Conservation (phyloP, 1,140 invertebrate genomes). For the Zaprionus ornatus region DNA sequence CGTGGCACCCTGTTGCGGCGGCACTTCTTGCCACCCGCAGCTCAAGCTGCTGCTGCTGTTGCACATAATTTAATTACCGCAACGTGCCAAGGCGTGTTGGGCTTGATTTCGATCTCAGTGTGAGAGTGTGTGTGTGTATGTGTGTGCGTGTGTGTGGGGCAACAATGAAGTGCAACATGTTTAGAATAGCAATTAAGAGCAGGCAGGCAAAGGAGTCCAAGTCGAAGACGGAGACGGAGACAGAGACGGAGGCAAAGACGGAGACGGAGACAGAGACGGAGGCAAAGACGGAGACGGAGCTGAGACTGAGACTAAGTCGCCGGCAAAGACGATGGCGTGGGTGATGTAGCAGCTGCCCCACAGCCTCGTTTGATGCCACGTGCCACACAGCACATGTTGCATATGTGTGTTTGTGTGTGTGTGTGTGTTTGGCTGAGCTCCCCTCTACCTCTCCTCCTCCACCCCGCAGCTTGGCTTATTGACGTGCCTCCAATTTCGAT, state of each 20-base stretch:
- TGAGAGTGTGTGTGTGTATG: neutral
- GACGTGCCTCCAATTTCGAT: conserved; percentile 23
- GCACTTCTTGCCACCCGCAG: conserved; percentile 28
- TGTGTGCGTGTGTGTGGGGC: conserved; percentile 29
- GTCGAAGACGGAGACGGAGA: conserved; percentile 8
- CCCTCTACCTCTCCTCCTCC: neutral
- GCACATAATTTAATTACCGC: conserved; percentile 78
- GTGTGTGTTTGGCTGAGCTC: too few species aligned
- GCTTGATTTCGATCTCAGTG: conserved; percentile 9
- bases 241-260: neutral
- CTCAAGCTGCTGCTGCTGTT: conserved; percentile 20
- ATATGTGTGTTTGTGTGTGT: neutral
- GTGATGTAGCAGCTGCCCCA: neutral
- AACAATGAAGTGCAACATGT: conserved; percentile 71
- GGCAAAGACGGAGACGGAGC: neutral
- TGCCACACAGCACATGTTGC: conserved; percentile 19
- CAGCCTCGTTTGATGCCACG: conserved; percentile 2
- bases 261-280: neutral
- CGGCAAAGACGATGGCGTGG: conserved; percentile 24
- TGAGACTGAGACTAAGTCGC: conserved; percentile 38
- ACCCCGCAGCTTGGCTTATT: neutral
- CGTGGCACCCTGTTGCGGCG: conserved; percentile 1
- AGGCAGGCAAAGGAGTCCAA: conserved; percentile 23
- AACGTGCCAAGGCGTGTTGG: conserved; percentile 43
- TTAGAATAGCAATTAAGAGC: conserved; percentile 79